A percentile compares a stretch with the other conserved stretches of the same genome.
phyloP scores from a whole-genome alignment of 2,888 invertebrate species.

The Mechanitis mazaeus region DNA sequence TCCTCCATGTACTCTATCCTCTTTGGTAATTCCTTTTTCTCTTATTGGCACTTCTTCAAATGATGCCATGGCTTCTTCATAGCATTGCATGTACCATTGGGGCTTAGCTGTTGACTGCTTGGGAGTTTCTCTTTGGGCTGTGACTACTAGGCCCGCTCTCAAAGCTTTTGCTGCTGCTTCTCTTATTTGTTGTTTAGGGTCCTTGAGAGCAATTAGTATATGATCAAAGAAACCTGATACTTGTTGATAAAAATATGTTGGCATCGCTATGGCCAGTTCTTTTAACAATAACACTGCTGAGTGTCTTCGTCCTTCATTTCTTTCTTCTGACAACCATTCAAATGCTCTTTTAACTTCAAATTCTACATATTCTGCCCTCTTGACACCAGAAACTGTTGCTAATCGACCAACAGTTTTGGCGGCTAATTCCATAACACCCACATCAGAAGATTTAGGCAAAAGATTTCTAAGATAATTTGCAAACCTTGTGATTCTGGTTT shows the following conservation, averaged over 20 bases:
- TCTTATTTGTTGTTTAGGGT: conserved; percentile 92
- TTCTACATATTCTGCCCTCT: conserved; percentile 97
- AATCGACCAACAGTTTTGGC: conserved; percentile 96
- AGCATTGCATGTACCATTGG: conserved; percentile 95
- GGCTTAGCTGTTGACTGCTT: conserved; percentile 92
- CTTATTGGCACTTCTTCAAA: conserved; percentile 81
- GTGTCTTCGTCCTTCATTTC: conserved; percentile 93
- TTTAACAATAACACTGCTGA: conserved; percentile 94
- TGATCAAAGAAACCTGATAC: conserved; percentile 95
- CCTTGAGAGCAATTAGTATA: conserved; percentile 93
- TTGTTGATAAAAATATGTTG: conserved; percentile 97
- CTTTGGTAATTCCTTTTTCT: conserved; percentile 88
- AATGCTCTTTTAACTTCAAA: conserved; percentile 97
- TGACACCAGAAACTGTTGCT: conserved; percentile 93
- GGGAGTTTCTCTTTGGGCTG: conserved; percentile 96
- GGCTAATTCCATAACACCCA: conserved; percentile 95
- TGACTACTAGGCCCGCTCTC: conserved; percentile 95
- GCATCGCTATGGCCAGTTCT: conserved; percentile 96
- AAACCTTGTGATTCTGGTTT: conserved; percentile 92
- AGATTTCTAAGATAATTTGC: conserved; percentile 94
- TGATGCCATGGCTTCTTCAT: conserved; percentile 89
- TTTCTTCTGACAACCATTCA: conserved; percentile 94
- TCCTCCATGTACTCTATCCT: conserved; percentile 95
- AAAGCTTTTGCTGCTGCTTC: conserved; percentile 96
- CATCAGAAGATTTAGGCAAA: conserved; percentile 89